Evolutionary conservation across 2,888 invertebrate genomes (phyloP), one percentile per base, ranked within the genome.

Genomic region (Drosophila planitibia): DNA sequence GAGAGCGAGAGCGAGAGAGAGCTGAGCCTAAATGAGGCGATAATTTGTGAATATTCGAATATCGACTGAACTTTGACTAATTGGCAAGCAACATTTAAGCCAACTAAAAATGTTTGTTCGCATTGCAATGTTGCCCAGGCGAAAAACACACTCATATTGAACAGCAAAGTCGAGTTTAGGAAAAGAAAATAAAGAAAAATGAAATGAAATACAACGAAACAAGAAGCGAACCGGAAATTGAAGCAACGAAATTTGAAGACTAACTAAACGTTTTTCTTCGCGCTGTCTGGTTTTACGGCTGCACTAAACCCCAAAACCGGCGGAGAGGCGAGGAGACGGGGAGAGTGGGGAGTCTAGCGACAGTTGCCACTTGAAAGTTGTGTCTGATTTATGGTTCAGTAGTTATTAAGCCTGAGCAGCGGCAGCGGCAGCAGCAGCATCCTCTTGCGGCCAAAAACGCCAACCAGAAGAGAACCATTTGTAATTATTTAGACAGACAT

Each of bases 401-500:
- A 79, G 82, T 79, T 79, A 79, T 79, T 79, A 79, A 78, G 62
- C 79, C 74, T 57, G 79, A 58, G 57, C 28, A 47, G 14, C 16
- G 22, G 12, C 41, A 12, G 10, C 2, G 3, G 19, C 39, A 39
- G 16, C n/a, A 41, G 12, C 44, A 22, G 52, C 59, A 65, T 62
- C 49, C 75, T 41, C 41, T n/a, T 44, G 3, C 16, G 32, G 22
- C 52, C 37, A 59, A 58, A 58, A 57, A 57, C n/a, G 14, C 28
- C n/a, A 53, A 44, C 57, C 41, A 68, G 22, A 22, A 68, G 12
- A 33, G 54, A 81, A 69, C 74, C 79, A 79, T 79, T 78, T 79
- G 82, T 70, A 79, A 79, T 82, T 82, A 79, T 82, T 79, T 79
- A 78, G 74, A 67, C 79, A 81, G 82, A 79, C 79, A 82, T 82